Conservation (phyloP, 92 coral and sea anemone genomes). For the Micromussa lordhowensis region DNA sequence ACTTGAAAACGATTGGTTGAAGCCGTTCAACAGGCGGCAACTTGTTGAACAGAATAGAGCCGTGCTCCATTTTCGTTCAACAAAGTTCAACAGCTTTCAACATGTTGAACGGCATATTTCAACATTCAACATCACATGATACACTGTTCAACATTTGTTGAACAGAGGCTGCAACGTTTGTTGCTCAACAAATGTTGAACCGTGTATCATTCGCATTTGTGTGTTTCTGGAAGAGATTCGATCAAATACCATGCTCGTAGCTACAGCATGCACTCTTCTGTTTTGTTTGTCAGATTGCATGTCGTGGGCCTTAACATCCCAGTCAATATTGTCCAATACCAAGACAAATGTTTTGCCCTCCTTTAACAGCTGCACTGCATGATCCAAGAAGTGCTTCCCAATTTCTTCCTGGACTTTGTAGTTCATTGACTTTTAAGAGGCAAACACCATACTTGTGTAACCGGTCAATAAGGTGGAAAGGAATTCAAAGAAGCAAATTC, state of each 20-base stretch:
- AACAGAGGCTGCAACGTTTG: no score
- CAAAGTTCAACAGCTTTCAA: no score
- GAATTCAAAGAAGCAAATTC: no score
- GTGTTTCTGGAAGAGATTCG: slow-evolving; percentile 34
- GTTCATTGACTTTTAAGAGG: slow-evolving; percentile 37
- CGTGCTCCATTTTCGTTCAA: slow-evolving; percentile 9
- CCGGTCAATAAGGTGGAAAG: slow-evolving; percentile 58
- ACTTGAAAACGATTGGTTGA: no score
- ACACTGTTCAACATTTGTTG: no score
- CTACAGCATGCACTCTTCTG: slow-evolving; percentile 70
- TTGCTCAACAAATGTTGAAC: no score
- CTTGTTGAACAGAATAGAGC: not conserved
- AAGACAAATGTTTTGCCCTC: slow-evolving; percentile 48
- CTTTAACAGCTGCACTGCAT: slow-evolving; percentile 29
- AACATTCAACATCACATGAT: no score
- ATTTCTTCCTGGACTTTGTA: slow-evolving; percentile 47
- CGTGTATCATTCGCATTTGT: no score
- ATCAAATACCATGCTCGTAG: slow-evolving; percentile 65
- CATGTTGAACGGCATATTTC: no score
- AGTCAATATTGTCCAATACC: slow-evolving; percentile 61
- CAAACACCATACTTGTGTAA: slow-evolving; percentile 65
- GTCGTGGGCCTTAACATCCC: slow-evolving; percentile 58
- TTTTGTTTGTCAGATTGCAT: slow-evolving; percentile 61
- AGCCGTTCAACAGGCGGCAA: not conserved
- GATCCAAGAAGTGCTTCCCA: slow-evolving; percentile 49